Conservation (phyloP, 2,888 invertebrate genomes). For the Acrobasis consociella region DNA sequence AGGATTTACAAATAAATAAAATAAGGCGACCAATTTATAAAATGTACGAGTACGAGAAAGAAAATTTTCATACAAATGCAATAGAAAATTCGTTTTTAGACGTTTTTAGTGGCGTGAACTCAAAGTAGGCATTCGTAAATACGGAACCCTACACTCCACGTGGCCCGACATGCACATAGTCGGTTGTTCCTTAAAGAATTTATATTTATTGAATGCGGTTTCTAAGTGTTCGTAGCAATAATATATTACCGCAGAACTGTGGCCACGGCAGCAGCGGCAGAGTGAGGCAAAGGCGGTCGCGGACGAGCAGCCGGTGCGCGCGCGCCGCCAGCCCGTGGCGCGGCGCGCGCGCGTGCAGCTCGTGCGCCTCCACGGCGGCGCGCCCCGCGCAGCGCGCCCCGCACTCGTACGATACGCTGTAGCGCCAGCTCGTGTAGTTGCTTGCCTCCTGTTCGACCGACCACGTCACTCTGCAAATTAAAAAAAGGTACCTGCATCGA, state of each 20-base stretch:
- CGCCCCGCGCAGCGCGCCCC: conserved; percentile 34
- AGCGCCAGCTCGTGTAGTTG: conserved; percentile 50
- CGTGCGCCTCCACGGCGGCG: conserved; percentile 34
- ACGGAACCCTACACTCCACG: too few species aligned
- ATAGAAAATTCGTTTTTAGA: too few species aligned
- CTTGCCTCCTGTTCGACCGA: conserved; percentile 49
- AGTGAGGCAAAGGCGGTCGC: conserved; percentile 38
- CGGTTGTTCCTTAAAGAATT: too few species aligned
- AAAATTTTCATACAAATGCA: too few species aligned
- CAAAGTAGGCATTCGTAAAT: too few species aligned
- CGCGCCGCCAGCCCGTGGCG: conserved; percentile 30
- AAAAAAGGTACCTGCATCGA: conserved; percentile 21
- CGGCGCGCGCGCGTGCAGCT: conserved; percentile 23
- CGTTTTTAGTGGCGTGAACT: too few species aligned
- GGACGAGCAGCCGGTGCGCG: conserved; percentile 38
- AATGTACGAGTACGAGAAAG: too few species aligned
- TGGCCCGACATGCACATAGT: too few species aligned
- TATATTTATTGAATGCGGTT: too few species aligned
- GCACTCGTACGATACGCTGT: conserved; percentile 30
- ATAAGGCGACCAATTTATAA: too few species aligned
- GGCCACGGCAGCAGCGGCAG: conserved; percentile 50
- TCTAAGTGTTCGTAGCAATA: neutral
- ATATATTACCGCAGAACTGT: conserved; percentile 42
- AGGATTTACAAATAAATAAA: too few species aligned
- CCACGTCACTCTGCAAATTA: conserved; percentile 46